Evolutionary conservation across 2,797 vertebrate species (phyloP).

Genomic region (Percopsis omiscomaycus): DNA sequence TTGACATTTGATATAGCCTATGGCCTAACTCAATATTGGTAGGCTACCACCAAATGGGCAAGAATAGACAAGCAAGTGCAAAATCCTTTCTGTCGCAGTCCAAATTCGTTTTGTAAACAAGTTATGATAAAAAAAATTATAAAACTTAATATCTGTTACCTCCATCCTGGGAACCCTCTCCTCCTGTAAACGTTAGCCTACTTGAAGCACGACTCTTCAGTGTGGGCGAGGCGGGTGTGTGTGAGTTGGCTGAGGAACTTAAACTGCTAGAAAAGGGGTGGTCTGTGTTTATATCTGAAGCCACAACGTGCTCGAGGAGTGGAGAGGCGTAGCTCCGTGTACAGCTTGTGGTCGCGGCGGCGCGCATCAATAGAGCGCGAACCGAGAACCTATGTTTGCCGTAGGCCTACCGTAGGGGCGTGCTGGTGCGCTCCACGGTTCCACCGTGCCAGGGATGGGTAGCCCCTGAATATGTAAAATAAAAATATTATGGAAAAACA

Average conservation of each 20-base stretch:
- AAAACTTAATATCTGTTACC: constrained; percentile 47
- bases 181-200: constrained; percentile 19
- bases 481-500: too few relatives aligned
- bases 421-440: too few relatives aligned
- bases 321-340: constrained; percentile 1
- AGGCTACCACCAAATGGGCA: too few relatives aligned
- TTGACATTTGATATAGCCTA: too few relatives aligned
- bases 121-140: neutral
- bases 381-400: too few relatives aligned
- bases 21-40: too few relatives aligned
- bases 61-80: neutral
- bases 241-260: neutral
- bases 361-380: too few relatives aligned
- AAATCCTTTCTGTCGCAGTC: neutral
- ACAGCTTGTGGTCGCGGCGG: too few relatives aligned
- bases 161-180: constrained; percentile 65
- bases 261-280: constrained; percentile 8
- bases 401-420: too few relatives aligned
- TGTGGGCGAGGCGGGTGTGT: constrained; percentile 19
- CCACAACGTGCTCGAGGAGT: constrained; percentile 49
- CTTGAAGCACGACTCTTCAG: constrained; percentile 23
- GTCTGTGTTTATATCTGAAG: constrained; percentile 69
- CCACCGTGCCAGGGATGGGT: too few relatives aligned
- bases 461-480: too few relatives aligned
- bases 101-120: neutral